Evolutionary conservation across 2,113 vertebrate genomes (phyloP), one percentile per base, ranked within the genome.

Genomic region (Solea solea): DNA sequence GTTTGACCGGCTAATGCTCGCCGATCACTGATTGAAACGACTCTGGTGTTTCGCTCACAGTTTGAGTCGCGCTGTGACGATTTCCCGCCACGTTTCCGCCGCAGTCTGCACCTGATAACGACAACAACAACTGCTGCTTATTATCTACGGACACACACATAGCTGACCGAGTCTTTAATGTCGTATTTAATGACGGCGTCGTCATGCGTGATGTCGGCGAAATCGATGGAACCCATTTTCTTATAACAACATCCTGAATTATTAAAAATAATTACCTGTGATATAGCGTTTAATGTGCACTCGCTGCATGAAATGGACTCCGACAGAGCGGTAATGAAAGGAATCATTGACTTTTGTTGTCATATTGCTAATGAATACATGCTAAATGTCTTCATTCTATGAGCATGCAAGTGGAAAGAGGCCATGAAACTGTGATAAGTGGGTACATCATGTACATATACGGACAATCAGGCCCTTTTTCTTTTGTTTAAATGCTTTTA

Each of bases 1-100:
- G 53, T 72, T 49, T 69, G 61, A 71, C 42, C 55, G 53, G 68
- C 28, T 66, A 52, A 55, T 64, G 64, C 42, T 27, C 49, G 16
- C 48, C 50, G 34, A 58, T 45, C 0, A 53, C 28, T 3, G 4
- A n/a, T 10, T 46, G 44, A 56, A 45, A 52, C 9, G 45, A 0
- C 8, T 4, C 46, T 13, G 16, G 9, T 21, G 21, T 21, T 21
- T 21, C 1, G 27, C 44, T 13, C 34, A 34, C 34, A 34, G 34
- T 34, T 34, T 34, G 34, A 34, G 34, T 6, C 34, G 2, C 34
- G 34, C 2, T 34, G 34, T 34, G 3, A 34, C 5, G 3, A n/a
- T n/a, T n/a, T n/a, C n/a, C n/a, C n/a, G n/a, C n/a, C n/a, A n/a
- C n/a, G n/a, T n/a, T n/a, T n/a, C n/a, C 21, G 21, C 34, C 2